These are phyloP conservation scores for Colletes latitarsis DNA, from an alignment of 1,140 invertebrate species.

Conservation along the genomic window DNA sequence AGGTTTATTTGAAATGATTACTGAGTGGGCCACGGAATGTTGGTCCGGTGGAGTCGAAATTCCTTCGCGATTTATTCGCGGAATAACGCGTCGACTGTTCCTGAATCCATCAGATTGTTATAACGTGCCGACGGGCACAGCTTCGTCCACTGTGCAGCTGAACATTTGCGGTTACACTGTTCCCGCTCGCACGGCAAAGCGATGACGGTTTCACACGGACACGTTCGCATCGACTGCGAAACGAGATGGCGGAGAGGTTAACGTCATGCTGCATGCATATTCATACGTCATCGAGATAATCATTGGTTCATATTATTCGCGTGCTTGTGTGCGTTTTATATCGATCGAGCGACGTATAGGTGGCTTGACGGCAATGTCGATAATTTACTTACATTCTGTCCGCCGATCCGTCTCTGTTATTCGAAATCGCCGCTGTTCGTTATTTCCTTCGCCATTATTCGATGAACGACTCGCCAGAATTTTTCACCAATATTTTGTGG, in stretches of 20 bases:
- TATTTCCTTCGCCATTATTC: neutral
- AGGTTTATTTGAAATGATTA: no score
- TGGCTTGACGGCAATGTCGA: neutral
- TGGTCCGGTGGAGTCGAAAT: neutral
- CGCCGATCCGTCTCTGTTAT: neutral
- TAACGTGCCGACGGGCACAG: conserved; percentile 17
- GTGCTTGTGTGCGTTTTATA: conserved; percentile 24
- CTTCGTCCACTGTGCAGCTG: conserved; percentile 28
- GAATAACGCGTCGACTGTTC: conserved; percentile 27
- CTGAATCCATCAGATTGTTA: conserved; percentile 36
- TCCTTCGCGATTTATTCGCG: conserved; percentile 36
- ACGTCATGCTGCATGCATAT: conserved; percentile 46
- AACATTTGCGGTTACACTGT: conserved; percentile 43
- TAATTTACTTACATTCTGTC: neutral
- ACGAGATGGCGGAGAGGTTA: conserved; percentile 32
- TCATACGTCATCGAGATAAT: conserved; percentile 56
- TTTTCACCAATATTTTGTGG: no score
- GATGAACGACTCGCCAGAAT: no score
- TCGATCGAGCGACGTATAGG: neutral
- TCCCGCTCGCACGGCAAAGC: neutral
- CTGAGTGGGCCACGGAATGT: no score
- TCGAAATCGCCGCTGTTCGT: neutral
- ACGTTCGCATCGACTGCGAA: neutral
- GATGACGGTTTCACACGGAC: neutral
- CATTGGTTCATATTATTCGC: conserved; percentile 46